Evolutionary conservation across 1,140 invertebrate genomes (phyloP).

Genomic region (Lanistes nyassanus): DNA sequence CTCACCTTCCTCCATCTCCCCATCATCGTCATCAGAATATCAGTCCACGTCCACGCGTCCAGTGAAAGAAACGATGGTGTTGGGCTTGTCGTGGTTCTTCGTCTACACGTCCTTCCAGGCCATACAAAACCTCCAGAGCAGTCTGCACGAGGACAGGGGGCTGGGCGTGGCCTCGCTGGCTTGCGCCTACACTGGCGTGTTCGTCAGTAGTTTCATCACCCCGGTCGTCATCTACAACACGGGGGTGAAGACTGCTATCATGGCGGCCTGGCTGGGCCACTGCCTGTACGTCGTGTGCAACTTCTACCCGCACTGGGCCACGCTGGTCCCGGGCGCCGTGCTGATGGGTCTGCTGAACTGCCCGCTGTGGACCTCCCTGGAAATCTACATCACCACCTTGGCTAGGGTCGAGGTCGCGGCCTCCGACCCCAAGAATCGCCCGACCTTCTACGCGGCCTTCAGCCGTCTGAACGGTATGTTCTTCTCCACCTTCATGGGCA

Average conservation of each 20-base stretch:
- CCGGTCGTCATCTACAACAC: slow-evolving; percentile 42
- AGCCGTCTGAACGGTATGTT: slow-evolving; percentile 50
- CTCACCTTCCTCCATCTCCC: background rate
- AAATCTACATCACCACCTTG: slow-evolving; percentile 36
- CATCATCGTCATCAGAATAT: background rate
- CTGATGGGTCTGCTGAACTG: slow-evolving; percentile 37
- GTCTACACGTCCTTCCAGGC: slow-evolving; percentile 30
- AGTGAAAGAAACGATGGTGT: background rate
- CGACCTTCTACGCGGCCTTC: slow-evolving; percentile 25
- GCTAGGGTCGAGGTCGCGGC: background rate
- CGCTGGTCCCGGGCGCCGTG: slow-evolving; percentile 43
- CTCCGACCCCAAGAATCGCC: slow-evolving; percentile 27
- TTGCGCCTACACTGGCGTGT: slow-evolving; percentile 39
- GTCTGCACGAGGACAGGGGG: slow-evolving; percentile 44
- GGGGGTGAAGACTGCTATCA: slow-evolving; percentile 42
- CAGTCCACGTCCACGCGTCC: background rate
- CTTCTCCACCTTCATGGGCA: slow-evolving; percentile 44
- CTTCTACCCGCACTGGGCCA: slow-evolving; percentile 43
- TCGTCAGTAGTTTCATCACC: slow-evolving; percentile 44
- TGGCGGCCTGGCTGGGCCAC: slow-evolving; percentile 37
- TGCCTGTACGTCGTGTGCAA: slow-evolving; percentile 65
- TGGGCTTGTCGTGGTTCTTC: slow-evolving; percentile 9
- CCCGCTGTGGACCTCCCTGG: slow-evolving; percentile 45
- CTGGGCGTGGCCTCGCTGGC: slow-evolving; percentile 40
- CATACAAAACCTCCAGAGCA: slow-evolving; percentile 55